A percentile compares a stretch with the other conserved stretches of the same genome.
Conservation (phyloP, 1,140 invertebrate species). For the Dreissena rostriformis region DNA sequence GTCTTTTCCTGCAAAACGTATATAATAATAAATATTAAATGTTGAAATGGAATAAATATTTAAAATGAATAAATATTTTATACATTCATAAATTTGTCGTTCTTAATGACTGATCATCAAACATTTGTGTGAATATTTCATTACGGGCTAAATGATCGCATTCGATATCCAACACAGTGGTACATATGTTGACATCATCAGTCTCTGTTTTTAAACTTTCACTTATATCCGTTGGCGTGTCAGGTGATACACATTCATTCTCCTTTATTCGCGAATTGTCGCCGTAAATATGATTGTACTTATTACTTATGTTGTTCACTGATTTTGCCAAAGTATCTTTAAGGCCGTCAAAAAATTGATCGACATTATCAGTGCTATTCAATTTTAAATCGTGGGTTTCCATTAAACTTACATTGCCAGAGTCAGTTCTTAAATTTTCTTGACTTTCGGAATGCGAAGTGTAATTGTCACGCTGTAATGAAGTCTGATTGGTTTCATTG, state of each 20-base stretch:
- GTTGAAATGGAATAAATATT: too few species aligned
- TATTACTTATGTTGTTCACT: background rate
- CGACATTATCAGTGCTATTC: background rate
- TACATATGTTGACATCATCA: slow-evolving; percentile 1
- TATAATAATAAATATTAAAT: too few species aligned
- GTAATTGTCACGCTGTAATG: background rate
- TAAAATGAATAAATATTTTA: too few species aligned
- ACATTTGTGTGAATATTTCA: background rate
- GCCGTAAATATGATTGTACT: background rate
- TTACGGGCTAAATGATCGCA: background rate
- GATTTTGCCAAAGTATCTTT: background rate
- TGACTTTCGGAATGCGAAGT: background rate
- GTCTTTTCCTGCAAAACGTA: too few species aligned
- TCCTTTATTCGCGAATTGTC: slow-evolving; percentile 1
- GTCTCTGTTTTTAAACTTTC: slow-evolving; percentile 43
- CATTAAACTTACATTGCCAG: slow-evolving; percentile 31
- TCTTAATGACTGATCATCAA: background rate
- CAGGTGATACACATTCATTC: slow-evolving; percentile 32
- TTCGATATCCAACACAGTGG: background rate
- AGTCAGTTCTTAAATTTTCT: slow-evolving; percentile 32
- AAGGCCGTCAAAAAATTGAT: background rate
- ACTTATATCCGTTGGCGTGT: slow-evolving; percentile 46
- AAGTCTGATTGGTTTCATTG: background rate
- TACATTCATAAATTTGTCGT: slow-evolving; percentile 11
- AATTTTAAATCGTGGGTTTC: slow-evolving; percentile 2